Evolutionary conservation across 2,888 invertebrate species (phyloP).

Genomic region (Tillus elongatus): DNA sequence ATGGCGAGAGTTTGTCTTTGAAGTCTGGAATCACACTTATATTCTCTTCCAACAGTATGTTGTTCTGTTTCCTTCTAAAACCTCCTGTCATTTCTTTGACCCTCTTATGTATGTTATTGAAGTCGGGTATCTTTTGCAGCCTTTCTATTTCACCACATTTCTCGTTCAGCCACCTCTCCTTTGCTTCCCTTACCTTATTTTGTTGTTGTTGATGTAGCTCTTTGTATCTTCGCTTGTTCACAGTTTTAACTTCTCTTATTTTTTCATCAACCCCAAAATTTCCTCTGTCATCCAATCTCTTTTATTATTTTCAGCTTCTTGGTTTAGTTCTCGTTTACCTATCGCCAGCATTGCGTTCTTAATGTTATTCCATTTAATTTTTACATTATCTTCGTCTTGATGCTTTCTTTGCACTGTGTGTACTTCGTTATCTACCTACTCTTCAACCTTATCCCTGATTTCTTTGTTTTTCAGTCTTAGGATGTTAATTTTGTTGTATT

Average conservation of each 20-base stretch:
- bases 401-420: background rate
- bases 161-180: conserved; percentile 1
- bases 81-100: conserved; percentile 1
- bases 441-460: no score
- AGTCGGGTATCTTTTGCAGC: background rate
- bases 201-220: conserved; percentile 1
- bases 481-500: no score
- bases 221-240: background rate
- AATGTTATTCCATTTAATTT: conserved; percentile 1
- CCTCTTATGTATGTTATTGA: background rate
- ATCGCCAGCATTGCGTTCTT: conserved; percentile 4
- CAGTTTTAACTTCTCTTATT: background rate
- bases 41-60: background rate
- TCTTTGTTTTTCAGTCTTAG: no score
- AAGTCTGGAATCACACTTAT: conserved; percentile 2
- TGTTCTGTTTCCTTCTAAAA: conserved; percentile 3
- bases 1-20: background rate
- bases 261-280: conserved; percentile 3
- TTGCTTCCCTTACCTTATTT: conserved; percentile 2
- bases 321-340: conserved; percentile 1
- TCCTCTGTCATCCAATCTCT: no score
- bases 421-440: conserved; percentile 2
- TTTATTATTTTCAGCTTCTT: no score
- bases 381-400: conserved; percentile 2
- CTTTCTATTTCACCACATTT: background rate